Evolutionary conservation across 2,888 invertebrate species (phyloP), one percentile per base, ranked within the genome.

Genomic region (Tanytarsus gracilentus): DNA sequence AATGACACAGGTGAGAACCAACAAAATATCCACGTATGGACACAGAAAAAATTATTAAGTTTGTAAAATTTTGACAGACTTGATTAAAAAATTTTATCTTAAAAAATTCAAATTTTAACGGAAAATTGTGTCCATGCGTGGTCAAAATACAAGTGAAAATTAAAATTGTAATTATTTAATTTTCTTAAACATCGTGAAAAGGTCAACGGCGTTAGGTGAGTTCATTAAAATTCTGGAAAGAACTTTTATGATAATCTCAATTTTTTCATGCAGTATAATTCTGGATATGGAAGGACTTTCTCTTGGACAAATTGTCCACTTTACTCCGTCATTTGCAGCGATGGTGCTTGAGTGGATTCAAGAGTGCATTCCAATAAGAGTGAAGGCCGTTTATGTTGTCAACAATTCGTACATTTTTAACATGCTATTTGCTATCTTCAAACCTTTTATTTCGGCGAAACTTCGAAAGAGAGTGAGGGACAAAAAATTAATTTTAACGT

Each of bases 361-460:
- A 83, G 91, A 89, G 68, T 86, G 88, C 67, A 82, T 89, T 27
- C 89, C 93, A 0, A 77, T 84, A 63, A 81, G 94, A 53, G 74
- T 95, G 48, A 92, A 91, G 72, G 89, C 82, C 0, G 83, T 95
- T 3, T 93, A 94, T 69, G 79, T 93, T 53, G 77, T 94, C n/a
- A 90, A 90, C 70, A 92, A 94, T 69, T 88, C 93, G 0, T 83
- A 80, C 64, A 78, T 92, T 63, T 93, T 94, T 74, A 90, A 89
- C 68, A 84, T 91, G 80, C 76, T 89, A 3, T 93, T 86, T 68
- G 83, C 86, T 7, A 78, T 95, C 61, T 87, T 94, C 72, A 91
- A 90, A 70, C 94, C 93, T 1, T 93, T 94, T 70, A 76, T 94
- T 65, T 78, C 85, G 64, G 11, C 48, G 9, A 58, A 58, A 23